These are phyloP conservation scores for Sorex araneus DNA, from an alignment of 2,113 vertebrate genomes.

Conservation along the genomic window DNA sequence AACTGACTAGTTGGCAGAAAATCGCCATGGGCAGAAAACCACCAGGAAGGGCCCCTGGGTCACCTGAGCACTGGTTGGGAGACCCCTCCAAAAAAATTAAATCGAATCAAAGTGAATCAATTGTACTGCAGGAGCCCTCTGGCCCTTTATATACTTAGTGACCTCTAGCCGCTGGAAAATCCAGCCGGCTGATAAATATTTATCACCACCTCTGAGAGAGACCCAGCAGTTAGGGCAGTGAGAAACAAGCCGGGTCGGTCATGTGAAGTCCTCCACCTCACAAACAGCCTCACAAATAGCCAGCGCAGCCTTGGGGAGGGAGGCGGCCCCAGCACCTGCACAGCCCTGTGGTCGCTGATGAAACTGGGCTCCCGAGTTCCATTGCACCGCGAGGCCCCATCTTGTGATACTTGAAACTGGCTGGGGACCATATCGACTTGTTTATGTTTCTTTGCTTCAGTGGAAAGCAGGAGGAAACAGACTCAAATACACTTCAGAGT, in stretches of 20 bases:
- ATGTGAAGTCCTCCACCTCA: background rate
- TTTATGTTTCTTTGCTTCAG: slow-evolving; percentile 69
- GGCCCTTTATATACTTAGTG: slow-evolving; percentile 9
- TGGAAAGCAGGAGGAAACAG: slow-evolving; percentile 69
- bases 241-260: background rate
- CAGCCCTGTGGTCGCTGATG: background rate
- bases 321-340: background rate
- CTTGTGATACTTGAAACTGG: slow-evolving; percentile 26
- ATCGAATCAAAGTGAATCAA: no score
- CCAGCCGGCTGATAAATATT: slow-evolving; percentile 35
- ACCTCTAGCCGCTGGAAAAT: slow-evolving; percentile 13
- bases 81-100: no score
- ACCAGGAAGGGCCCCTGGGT: no score
- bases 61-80: no score
- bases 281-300: background rate
- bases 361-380: background rate
- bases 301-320: background rate
- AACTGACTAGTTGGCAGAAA: no score
- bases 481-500: slow-evolving; percentile 49
- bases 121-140: background rate
- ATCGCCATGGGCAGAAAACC: no score
- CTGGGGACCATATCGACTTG: slow-evolving; percentile 10
- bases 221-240: background rate
- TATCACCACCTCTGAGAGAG: background rate
- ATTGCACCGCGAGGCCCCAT: background rate